Base-by-base conservation (phyloP, 2,888 invertebrate genomes). In the Chloroclystis v-ata region DNA sequence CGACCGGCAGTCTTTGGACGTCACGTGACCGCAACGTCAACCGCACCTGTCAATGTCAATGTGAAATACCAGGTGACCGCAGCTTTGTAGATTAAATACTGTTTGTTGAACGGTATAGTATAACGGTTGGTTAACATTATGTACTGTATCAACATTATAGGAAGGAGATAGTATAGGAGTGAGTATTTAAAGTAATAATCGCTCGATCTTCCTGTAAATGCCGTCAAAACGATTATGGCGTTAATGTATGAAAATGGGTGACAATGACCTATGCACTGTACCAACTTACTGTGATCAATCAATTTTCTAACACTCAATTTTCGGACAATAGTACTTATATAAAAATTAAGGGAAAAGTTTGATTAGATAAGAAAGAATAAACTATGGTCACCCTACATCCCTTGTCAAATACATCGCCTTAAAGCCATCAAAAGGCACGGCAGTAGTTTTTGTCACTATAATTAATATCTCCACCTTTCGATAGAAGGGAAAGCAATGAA, bases 341-440 rank as follows among this genome's bases (percentile, higher is more conserved):
- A 20, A 2, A 20, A 2, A 4, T 20, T 20, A 20, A 2, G 20
- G 3, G 5, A 20, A 20, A 20, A 2, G 5, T 20, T 20, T 20
- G 2, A 4, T 20, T 20, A 4, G 3, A 5, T 5, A 20, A 14
- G n/a, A n/a, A 13, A 2, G 1, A 12, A 0, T 33, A n/a, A n/a
- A 14, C 14, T 1, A 54, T 40, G 41, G 65, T 40, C 46, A 60
- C 61, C 59, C 60, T 63, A 61, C 44, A 32, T 37, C 42, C 28
- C 32, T 46, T 67, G 66, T 75, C 78, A 75, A 20, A 83, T 85
- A 79, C 82, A 78, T 82, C 82, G 57, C 63, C 63, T 66, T 63
- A 63, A 71, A 73, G 72, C 70, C 70, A 67, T 53, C 49, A 65
- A 65, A 63, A 68, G 69, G 66, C 67, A 49, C 62, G 66, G 63